These are phyloP conservation scores for Greenwoodochromis staneri DNA, from an alignment of 2,113 vertebrate genomes.

Conservation along the genomic window DNA sequence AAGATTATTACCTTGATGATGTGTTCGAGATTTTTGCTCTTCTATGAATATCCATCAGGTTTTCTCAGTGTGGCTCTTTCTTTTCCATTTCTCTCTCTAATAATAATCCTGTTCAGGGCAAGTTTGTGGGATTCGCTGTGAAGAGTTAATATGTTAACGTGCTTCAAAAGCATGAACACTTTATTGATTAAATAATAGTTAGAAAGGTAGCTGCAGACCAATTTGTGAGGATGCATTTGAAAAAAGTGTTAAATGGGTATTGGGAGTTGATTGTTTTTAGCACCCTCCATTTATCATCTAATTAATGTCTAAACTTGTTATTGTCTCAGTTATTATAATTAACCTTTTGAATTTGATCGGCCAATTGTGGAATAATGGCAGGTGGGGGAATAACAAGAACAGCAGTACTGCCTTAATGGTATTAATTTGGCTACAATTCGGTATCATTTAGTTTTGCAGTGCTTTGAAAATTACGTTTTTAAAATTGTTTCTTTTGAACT, in stretches of 20 bases:
- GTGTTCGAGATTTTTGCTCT: neutral
- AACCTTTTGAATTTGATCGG: neutral
- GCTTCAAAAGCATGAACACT: neutral
- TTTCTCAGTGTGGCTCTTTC: neutral
- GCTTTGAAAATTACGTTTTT: neutral
- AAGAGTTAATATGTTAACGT: neutral
- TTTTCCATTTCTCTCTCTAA: neutral
- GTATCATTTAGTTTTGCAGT: neutral
- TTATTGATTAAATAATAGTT: neutral
- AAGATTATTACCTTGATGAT: neutral
- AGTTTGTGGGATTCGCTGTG: neutral
- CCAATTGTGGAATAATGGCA: neutral
- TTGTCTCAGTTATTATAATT: neutral
- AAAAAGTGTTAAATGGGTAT: neutral
- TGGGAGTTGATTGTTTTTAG: neutral
- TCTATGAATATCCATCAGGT: neutral
- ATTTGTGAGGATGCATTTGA: neutral
- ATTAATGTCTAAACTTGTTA: neutral
- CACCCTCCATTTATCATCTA: neutral
- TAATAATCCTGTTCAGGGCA: neutral
- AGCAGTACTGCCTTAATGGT: neutral
- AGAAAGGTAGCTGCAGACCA: neutral
- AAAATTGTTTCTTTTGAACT: neutral
- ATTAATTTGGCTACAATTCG: neutral
- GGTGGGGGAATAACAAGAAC: neutral